Percentiles rank a stretch among this genome's conserved stretches.
Evolutionary conservation across 2,113 vertebrate genomes (phyloP).

Genomic region (Pleuronectes platessa): DNA sequence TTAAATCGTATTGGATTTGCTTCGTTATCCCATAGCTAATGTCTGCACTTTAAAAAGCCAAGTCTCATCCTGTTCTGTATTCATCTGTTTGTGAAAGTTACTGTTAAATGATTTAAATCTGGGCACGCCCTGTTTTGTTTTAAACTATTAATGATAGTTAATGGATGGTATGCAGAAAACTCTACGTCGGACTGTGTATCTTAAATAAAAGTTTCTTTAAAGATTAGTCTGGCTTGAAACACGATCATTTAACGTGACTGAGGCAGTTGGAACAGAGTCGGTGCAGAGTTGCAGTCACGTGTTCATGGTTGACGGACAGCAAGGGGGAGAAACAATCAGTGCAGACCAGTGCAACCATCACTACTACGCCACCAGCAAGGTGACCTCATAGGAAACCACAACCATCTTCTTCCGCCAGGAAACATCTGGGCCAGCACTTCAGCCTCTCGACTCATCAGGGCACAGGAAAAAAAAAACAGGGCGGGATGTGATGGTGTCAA

Average conservation of each 20-base stretch:
- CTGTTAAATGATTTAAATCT: not conserved
- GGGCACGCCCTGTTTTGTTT: not conserved
- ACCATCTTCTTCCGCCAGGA: constrained; percentile 82
- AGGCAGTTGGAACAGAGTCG: not conserved
- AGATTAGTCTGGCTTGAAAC: not conserved
- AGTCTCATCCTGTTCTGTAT: not conserved
- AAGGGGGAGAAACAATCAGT: not conserved
- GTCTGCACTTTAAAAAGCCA: not conserved
- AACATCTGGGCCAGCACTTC: constrained; percentile 82
- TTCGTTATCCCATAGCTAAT: no score
- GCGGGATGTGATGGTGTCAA: constrained; percentile 5
- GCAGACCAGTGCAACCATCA: not conserved
- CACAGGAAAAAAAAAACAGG: constrained; percentile 23
- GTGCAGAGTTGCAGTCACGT: not conserved
- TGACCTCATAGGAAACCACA: constrained; percentile 75
- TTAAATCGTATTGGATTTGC: no score
- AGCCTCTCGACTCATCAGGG: constrained; percentile 66
- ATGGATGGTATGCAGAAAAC: no score
- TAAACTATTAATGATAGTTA: not conserved
- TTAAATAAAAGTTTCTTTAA: not conserved
- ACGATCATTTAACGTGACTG: not conserved
- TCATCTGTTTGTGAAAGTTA: not conserved
- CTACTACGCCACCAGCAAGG: constrained; percentile 12
- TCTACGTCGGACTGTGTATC: no score
- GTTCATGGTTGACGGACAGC: not conserved